These are phyloP conservation scores for Apogon talboti DNA, from an alignment of 2,797 vertebrate species.

Conservation along the genomic window DNA sequence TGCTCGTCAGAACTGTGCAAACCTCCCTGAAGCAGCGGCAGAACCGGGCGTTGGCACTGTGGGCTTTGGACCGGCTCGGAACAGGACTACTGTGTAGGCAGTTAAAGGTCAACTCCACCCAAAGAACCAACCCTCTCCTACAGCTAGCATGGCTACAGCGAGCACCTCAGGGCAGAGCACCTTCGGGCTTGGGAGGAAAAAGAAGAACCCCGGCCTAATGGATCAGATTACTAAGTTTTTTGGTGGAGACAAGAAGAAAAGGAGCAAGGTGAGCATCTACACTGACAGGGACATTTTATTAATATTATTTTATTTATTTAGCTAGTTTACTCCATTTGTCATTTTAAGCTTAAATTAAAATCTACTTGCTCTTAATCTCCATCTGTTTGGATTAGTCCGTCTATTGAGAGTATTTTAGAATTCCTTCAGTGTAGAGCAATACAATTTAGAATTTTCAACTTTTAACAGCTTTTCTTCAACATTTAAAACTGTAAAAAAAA, in stretches of 20 bases:
- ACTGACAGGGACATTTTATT: background rate
- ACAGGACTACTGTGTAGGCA: constrained; percentile 77
- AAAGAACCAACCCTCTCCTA: constrained; percentile 38
- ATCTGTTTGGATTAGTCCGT: no score
- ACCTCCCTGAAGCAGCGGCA: constrained; percentile 87
- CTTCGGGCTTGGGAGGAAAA: constrained; percentile 88
- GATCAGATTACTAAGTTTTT: constrained; percentile 96
- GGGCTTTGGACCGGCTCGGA: constrained; percentile 84
- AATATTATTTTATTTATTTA: background rate
- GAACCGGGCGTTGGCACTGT: constrained; percentile 78
- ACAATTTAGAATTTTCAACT: no score
- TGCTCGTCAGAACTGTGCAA: constrained; percentile 86
- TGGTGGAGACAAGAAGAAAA: constrained; percentile 93
- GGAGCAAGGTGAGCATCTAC: constrained; percentile 92
- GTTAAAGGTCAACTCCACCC: constrained; percentile 58
- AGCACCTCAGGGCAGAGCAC: constrained; percentile 92
- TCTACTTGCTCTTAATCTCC: no score
- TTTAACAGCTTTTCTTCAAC: no score
- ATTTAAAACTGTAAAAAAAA: no score
- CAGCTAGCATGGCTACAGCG: constrained; percentile 88
- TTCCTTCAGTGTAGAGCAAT: no score
- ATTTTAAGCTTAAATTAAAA: background rate
- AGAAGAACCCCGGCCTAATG: constrained; percentile 91
- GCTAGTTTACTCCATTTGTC: no score
- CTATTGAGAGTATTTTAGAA: no score